Conservation (phyloP, 2,888 invertebrate genomes). For the Microctonus hyperodae region DNA sequence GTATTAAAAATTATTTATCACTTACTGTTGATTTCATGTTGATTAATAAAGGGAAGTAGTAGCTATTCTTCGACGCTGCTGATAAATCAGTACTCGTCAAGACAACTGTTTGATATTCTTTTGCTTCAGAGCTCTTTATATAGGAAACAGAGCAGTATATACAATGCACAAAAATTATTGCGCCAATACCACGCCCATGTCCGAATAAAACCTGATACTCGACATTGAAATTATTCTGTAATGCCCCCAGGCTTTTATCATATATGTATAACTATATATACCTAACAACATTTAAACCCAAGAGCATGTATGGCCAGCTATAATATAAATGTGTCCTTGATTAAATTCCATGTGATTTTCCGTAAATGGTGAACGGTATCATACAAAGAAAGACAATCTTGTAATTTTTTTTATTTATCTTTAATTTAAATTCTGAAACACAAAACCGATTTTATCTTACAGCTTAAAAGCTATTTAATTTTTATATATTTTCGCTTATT, state of each 20-base stretch:
- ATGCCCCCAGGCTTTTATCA: conserved; percentile 8
- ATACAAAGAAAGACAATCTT: neutral
- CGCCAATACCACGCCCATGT: conserved; percentile 44
- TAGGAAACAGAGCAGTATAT: neutral
- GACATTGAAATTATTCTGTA: conserved; percentile 49
- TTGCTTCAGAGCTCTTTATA: conserved; percentile 22
- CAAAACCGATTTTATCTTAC: neutral
- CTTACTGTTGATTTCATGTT: conserved; percentile 52
- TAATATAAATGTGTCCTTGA: conserved; percentile 7
- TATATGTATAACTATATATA: neutral
- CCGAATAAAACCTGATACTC: conserved; percentile 46
- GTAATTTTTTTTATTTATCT: neutral
- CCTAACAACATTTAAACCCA: neutral
- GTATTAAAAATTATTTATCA: conserved; percentile 22
- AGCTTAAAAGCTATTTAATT: neutral
- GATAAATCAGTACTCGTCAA: conserved; percentile 53
- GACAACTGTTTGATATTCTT: conserved; percentile 43
- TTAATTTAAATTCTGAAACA: neutral
- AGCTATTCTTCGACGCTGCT: conserved; percentile 50
- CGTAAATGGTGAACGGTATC: neutral
- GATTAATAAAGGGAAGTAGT: conserved; percentile 22
- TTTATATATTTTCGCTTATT: neutral
- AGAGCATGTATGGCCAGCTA: neutral
- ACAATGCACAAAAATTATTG: conserved; percentile 32
- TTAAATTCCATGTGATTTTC: neutral